Evolutionary conservation across 2,113 vertebrate species (phyloP), one percentile per base, ranked within the genome.

Genomic region (Cromileptes altivelis): DNA sequence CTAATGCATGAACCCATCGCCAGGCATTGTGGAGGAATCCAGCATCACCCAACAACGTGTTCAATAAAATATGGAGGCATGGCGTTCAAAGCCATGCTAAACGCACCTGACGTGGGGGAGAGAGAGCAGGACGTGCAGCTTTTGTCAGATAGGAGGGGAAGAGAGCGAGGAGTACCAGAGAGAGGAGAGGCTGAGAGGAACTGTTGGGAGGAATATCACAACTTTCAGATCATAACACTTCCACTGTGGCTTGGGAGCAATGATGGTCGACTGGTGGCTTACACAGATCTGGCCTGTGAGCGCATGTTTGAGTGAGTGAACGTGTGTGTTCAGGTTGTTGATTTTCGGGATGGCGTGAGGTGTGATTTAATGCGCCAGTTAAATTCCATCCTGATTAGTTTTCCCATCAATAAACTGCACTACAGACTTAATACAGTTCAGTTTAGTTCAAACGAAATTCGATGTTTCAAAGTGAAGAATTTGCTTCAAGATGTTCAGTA

Each of bases 31-130:
- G 91, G 78, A 89, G 90, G 93, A 88, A 86, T 88, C 84, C 81
- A 57, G 89, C 88, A 93, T 92, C 92, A 94, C 94, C 91, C 93
- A 95, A 95, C 94, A 95, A 95, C 88, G 84, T 71, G 81, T 92
- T 95, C 92, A 93, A 95, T 95, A 95, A 95, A 95, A 95, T 91
- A 95, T 95, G 87, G 90, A 82, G 80, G 68, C 82, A 49, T 78
- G 82, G 87, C 75, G 86, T 94, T 95, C 95, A 95, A 95, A 95
- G 94, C 91, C 92, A 92, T 93, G 92, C 90, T 94, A 95, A 95
- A 95, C 27, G 94, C 87, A 93, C 89, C 92, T 92, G 94, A 93
- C 92, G 58, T 83, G 67, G 82, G 88, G 76, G 79, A 88, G 87
- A 82, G 88, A 75, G 82, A 80, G 86, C 63, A 49, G 91, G 88